phyloP scores from a whole-genome alignment of 1,140 invertebrate genomes.

The Pseudomyrmex pallidus region DNA sequence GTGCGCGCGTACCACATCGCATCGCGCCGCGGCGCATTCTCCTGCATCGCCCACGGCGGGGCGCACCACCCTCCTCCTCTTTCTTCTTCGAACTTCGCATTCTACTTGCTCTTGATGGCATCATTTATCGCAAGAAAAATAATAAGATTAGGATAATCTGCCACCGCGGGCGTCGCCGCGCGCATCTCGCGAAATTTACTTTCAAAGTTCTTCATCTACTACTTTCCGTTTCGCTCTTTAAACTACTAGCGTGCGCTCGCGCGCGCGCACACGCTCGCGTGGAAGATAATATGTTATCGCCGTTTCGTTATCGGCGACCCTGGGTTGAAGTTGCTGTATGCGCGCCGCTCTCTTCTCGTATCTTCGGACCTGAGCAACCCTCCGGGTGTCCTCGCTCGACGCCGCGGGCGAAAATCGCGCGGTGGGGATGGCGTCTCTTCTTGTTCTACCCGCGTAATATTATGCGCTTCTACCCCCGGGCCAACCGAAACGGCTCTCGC shows the following conservation, averaged over 20 bases:
- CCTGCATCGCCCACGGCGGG: conserved; percentile 79
- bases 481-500: conserved; percentile 77
- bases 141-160: conserved; percentile 60
- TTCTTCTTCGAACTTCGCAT: conserved; percentile 19
- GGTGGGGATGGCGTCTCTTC: conserved; percentile 44
- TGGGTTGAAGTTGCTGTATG: conserved; percentile 27
- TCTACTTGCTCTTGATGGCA: conserved; percentile 53
- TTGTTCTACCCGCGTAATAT: conserved; percentile 76
- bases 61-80: conserved; percentile 57
- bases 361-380: conserved; percentile 37
- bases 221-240: conserved; percentile 55
- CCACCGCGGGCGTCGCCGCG: conserved; percentile 38
- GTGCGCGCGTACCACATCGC: conserved; percentile 1
- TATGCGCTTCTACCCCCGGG: conserved; percentile 75
- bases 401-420: not conserved
- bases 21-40: conserved; percentile 75
- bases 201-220: conserved; percentile 63
- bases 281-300: conserved; percentile 48
- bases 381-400: conserved; percentile 33
- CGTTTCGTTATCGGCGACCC: conserved; percentile 48
- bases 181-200: conserved; percentile 69
- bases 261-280: not conserved
- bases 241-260: not conserved
- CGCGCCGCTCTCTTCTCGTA: conserved; percentile 13
- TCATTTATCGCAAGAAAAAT: conserved; percentile 61